Evolutionary conservation across 2,888 invertebrate species (phyloP).

Genomic region (Lasius platythorax): DNA sequence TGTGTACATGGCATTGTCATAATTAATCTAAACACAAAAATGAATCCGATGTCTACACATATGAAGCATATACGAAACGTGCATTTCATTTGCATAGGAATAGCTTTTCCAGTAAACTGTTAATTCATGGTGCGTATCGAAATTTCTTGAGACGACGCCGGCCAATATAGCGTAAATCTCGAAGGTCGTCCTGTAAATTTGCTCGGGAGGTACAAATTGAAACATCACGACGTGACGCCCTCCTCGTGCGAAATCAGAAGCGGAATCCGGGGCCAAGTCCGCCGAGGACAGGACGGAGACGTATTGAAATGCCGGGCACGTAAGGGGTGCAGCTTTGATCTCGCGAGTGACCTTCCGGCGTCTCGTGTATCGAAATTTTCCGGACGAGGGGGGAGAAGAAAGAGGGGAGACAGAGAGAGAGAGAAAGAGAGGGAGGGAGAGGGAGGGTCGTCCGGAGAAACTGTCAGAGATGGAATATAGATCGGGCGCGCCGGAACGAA

Average conservation of each 20-base stretch:
- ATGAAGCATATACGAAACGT: neutral
- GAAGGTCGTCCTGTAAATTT: constrained; percentile 22
- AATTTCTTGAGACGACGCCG: neutral
- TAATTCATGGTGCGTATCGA: constrained; percentile 22
- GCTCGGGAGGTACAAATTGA: constrained; percentile 38
- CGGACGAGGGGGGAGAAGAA: constrained; percentile 62
- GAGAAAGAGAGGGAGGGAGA: too few species aligned
- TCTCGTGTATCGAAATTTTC: constrained; percentile 79
- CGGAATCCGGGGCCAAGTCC: constrained; percentile 61
- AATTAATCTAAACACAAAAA: neutral
- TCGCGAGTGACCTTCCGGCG: constrained; percentile 77
- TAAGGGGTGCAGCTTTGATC: constrained; percentile 77
- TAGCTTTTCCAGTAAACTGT: neutral
- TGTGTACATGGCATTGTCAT: neutral
- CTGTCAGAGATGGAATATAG: constrained; percentile 59
- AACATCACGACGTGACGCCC: constrained; percentile 45
- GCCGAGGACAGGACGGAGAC: constrained; percentile 63
- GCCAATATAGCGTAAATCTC: constrained; percentile 32
- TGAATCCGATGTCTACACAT: neutral
- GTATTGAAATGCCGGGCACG: constrained; percentile 72
- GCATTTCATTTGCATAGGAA: constrained; percentile 13
- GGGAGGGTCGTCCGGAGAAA: constrained; percentile 41
- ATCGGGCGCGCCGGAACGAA: constrained; percentile 57
- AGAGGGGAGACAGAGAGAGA: neutral
- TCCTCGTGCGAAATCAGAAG: constrained; percentile 66